phyloP scores from a whole-genome alignment of 2,888 invertebrate genomes.

The Noctua fimbriata region DNA sequence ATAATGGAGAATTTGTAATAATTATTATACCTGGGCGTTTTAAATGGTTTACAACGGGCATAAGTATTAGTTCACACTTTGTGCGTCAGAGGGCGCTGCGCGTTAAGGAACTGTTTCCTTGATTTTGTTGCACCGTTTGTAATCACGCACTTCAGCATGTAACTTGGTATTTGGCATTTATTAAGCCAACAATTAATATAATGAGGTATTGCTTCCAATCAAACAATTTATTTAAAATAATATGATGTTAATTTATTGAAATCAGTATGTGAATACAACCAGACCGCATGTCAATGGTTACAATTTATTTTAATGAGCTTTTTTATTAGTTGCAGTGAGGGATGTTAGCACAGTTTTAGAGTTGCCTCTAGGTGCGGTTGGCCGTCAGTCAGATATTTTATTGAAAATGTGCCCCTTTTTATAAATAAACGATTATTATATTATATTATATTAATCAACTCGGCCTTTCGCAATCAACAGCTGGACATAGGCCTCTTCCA shows the following conservation, averaged over 20 bases:
- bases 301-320: background rate
- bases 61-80: background rate
- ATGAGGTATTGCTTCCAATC: background rate
- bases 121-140: background rate
- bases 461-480: background rate
- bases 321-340: background rate
- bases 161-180: background rate
- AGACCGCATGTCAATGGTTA: background rate
- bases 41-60: background rate
- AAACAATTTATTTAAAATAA: background rate
- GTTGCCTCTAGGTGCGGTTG: background rate
- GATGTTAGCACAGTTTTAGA: background rate
- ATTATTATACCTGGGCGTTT: background rate
- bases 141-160: background rate
- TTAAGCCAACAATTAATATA: background rate
- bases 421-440: too few relatives aligned
- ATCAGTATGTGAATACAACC: background rate
- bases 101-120: background rate
- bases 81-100: constrained; percentile 17
- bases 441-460: too few relatives aligned
- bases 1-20: background rate
- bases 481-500: background rate
- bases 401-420: too few relatives aligned
- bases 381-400: too few relatives aligned
- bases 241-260: background rate